Percentiles rank a stretch among this genome's conserved stretches.
phyloP scores from a whole-genome alignment of 2,113 vertebrate genomes.

The Bubo bubo region DNA sequence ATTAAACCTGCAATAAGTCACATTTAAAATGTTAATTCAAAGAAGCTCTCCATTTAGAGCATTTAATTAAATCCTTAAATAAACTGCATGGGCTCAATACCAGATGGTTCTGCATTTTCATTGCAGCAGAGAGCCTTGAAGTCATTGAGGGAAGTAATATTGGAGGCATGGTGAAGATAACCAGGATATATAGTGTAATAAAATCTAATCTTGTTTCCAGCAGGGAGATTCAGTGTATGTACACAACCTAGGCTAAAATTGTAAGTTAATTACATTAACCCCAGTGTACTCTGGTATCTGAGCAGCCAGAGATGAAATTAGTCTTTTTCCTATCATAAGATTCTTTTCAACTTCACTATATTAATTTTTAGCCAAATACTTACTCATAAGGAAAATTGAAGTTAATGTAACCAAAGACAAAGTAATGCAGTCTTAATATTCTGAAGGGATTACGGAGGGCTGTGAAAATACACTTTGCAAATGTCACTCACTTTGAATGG shows the following conservation, averaged over 20 bases:
- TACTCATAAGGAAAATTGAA: conserved; percentile 84
- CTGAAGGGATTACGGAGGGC: conserved; percentile 79
- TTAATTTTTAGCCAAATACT: conserved; percentile 85
- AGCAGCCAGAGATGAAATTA: conserved; percentile 80
- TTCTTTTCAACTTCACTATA: conserved; percentile 81
- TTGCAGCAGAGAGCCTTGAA: conserved; percentile 68
- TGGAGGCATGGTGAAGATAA: conserved; percentile 78
- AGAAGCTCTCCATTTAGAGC: conserved; percentile 82
- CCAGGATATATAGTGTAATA: conserved; percentile 82
- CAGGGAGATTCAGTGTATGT: conserved; percentile 80
- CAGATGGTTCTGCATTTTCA: conserved; percentile 80
- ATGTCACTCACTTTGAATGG: conserved; percentile 75
- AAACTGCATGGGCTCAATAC: conserved; percentile 81
- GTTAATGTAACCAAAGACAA: conserved; percentile 83
- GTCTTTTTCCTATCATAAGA: conserved; percentile 79
- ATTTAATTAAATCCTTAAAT: conserved; percentile 92
- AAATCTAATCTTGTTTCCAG: conserved; percentile 82
- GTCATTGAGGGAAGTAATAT: conserved; percentile 77
- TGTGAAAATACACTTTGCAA: conserved; percentile 74
- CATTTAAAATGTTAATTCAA: conserved; percentile 89
- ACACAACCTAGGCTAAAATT: conserved; percentile 80
- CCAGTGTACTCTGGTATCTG: conserved; percentile 74
- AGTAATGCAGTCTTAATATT: conserved; percentile 79
- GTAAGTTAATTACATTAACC: conserved; percentile 84
- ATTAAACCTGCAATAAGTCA: conserved; percentile 87